Conservation (phyloP, 2,888 invertebrate species). For the Tipula lateralis region DNA sequence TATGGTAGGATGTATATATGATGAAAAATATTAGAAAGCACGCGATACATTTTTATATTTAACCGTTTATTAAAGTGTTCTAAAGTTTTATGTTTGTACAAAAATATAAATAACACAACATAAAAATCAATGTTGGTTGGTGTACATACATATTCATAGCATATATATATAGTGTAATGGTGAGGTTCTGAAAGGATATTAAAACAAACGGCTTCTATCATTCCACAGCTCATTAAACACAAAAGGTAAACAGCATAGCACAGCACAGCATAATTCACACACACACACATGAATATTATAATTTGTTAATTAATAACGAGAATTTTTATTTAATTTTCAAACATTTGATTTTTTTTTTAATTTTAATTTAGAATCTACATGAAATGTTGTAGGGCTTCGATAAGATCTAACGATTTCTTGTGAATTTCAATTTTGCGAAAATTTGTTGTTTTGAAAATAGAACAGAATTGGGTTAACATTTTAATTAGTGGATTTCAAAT, state of each 20-base stretch:
- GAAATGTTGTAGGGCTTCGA: background rate
- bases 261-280: background rate
- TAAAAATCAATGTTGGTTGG: background rate
- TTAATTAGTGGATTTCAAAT: background rate
- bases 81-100: background rate
- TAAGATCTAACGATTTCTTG: background rate
- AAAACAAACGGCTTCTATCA: background rate
- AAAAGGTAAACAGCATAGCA: background rate
- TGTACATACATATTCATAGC: background rate
- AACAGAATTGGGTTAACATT: background rate
- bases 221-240: background rate
- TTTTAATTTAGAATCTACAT: background rate
- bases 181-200: background rate
- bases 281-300: background rate
- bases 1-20: background rate
- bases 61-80: slow-evolving; percentile 19
- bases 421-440: background rate
- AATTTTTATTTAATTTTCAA: background rate
- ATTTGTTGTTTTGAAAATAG: background rate
- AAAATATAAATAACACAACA: background rate
- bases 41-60: background rate
- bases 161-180: background rate
- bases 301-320: slow-evolving; percentile 1
- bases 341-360: background rate
- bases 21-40: background rate